Conservation (phyloP, 2,797 vertebrate species). For the Sardinella longiceps region DNA sequence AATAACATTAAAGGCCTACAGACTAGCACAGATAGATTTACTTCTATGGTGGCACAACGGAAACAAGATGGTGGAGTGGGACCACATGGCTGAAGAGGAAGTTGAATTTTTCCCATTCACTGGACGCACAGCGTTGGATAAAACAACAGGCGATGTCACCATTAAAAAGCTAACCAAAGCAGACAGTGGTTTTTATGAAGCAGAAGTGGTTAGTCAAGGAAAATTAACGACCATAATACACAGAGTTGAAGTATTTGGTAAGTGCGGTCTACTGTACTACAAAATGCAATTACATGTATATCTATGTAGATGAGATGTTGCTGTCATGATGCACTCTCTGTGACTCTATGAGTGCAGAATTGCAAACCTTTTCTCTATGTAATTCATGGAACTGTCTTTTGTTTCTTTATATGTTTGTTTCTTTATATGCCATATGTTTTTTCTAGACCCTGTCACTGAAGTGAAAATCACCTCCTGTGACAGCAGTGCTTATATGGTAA, state of each 20-base stretch:
- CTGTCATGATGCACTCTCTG: too few species aligned
- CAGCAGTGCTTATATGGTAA: too few species aligned
- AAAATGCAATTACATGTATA: too few species aligned
- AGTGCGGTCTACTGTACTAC: not conserved
- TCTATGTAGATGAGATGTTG: too few species aligned
- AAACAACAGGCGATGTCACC: not conserved
- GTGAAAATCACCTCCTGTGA: too few species aligned
- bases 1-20: not conserved
- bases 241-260: not conserved
- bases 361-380: too few species aligned
- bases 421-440: too few species aligned
- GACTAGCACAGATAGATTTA: not conserved
- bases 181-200: not conserved
- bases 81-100: not conserved
- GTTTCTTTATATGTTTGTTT: too few species aligned
- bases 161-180: not conserved
- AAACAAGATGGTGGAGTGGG: constrained; percentile 10
- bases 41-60: not conserved
- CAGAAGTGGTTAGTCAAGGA: not conserved
- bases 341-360: too few species aligned
- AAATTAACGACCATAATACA: not conserved
- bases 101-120: not conserved
- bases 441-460: too few species aligned
- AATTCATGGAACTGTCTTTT: too few species aligned
- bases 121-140: not conserved